Evolutionary conservation across 2,113 vertebrate genomes (phyloP), one percentile per base, ranked within the genome.

Genomic region (Chelonoidis abingdonii): DNA sequence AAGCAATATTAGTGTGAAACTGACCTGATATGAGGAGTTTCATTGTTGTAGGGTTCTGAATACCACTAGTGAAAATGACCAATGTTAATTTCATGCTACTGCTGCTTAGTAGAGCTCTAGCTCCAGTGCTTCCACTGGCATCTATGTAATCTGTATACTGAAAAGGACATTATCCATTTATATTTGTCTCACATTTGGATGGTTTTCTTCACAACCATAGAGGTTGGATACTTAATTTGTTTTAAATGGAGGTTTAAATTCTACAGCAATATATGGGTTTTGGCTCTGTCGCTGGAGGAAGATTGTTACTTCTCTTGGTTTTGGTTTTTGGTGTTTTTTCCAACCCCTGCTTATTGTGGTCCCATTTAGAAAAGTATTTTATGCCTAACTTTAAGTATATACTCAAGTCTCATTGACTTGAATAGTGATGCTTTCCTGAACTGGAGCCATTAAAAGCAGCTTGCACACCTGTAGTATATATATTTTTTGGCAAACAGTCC

Each of bases 151-250:
- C 53, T 82, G 57, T 52, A 12, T 38, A 17, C 41, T 17, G 13
- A 27, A 56, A 27, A 76, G 17, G 65, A 75, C 17, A 6, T 65
- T 53, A 44, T 88, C 57, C n/a, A n/a, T 83, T 75, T 59, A 3
- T 4, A 1, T 5, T 41, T 25, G 0, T 25, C 75, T 50, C 29
- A 4, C 5, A 31, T 0, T 0, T 29, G 25, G 35, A 29, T 35
- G 38, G 49, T 84, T 88, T 84, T 75, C 44, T 29, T 62, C 5
- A 1, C 3, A 2, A 38, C 44, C 16, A 47, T 24, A 41, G 27
- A 91, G 90, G 29, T 52, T 89, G 38, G 54, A 47, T 87, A 27
- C 29, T 91, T 89, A 0, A 11, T 38, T 90, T 11, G 13, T 90
- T 29, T 47, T 90, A 81, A 88, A 84, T 4, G 25, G 76, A 52